Evolutionary conservation across 2,888 invertebrate species (phyloP).

Genomic region (Onthophagus sagittarius): DNA sequence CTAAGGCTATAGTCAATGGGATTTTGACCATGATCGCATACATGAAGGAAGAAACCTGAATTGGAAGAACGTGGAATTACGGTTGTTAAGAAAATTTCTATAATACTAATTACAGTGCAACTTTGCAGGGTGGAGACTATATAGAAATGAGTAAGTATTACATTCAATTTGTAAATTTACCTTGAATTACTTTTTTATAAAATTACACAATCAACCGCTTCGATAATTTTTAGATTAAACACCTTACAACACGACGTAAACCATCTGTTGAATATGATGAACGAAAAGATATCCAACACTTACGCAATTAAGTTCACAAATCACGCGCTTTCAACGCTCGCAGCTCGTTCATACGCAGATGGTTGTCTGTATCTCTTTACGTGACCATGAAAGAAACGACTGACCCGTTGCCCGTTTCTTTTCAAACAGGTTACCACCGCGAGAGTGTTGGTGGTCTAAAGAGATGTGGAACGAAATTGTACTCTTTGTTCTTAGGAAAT

Average conservation of each 20-base stretch:
- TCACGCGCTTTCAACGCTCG: neutral
- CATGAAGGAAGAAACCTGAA: no score
- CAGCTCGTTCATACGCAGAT: neutral
- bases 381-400: neutral
- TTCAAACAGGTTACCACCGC: neutral
- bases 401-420: neutral
- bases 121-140: no score
- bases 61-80: no score
- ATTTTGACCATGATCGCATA: no score
- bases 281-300: neutral
- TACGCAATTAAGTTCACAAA: neutral
- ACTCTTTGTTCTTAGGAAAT: neutral
- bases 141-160: no score
- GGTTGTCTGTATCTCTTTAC: neutral
- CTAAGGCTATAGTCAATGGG: no score
- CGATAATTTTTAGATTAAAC: neutral
- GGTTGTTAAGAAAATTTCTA: no score
- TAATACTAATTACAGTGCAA: no score
- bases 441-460: neutral
- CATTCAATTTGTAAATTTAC: no score
- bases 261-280: neutral
- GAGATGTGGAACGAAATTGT: neutral
- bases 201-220: neutral
- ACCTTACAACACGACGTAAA: neutral
- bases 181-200: neutral